Base-by-base conservation (phyloP, 2,797 vertebrate species). In the Euphonia xanthogaster region DNA sequence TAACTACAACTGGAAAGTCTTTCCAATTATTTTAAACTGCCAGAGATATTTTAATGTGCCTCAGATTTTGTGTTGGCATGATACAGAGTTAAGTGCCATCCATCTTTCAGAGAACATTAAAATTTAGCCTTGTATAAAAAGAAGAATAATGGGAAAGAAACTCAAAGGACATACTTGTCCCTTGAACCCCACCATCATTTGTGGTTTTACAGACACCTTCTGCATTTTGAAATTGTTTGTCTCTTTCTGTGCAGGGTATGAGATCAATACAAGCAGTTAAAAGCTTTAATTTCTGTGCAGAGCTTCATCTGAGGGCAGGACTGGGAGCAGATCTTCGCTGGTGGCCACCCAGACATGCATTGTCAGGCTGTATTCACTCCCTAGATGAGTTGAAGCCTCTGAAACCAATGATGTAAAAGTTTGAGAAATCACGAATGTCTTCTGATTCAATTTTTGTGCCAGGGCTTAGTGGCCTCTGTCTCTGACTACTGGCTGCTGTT, bases 51-150 rank as follows among this genome's bases (percentile, higher is more conserved):
- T 91, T 93, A 91, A 81, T 61, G 31, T 57, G 75, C 88, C 80
- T 92, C 87, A 94, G 86, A 88, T 97, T 96, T 93, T 93, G 67
- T 55, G 53, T 9, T 94, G 87, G 82, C 48, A 54, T 76, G 70
- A 55, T 68, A 61, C 60, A 80, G 57, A 93, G 31, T 57, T 76
- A 88, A 88, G 74, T 92, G 55, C 83, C 79, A 91, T 94, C 54
- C 44, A 45, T 91, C 50, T 91, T 95, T 70, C 31, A 51, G 82
- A 70, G 62, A 84, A 66, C 66, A 65, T 94, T 66, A 84, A 83
- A 86, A 82, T 76, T 75, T 82, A 95, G 33, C 67, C 57, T 68
- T 3, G 0, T 79, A 67, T 61, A 57, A 89, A 84, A 84, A 58
- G 44, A 67, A 89, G 62, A 72, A 72, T 58, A 62, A 78, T 45